Percentiles rank a stretch among this genome's conserved stretches.
phyloP scores from a whole-genome alignment of 1,140 invertebrate genomes.

The Magallana gigas region DNA sequence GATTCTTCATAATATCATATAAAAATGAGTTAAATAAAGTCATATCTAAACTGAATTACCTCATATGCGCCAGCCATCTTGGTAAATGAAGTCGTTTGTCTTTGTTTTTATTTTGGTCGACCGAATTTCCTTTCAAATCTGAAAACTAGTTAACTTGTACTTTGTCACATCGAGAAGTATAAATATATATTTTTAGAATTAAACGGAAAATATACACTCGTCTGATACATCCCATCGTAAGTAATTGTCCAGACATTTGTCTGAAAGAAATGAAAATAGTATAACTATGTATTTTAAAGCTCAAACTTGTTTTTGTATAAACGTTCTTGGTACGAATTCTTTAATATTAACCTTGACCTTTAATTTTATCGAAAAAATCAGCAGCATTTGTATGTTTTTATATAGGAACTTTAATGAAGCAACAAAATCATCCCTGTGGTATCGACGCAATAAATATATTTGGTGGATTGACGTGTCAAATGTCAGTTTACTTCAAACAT shows the following conservation, averaged over 20 bases:
- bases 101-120: not conserved
- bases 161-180: not conserved
- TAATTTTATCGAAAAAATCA: not conserved
- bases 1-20: too few relatives aligned
- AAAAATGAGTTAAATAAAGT: too few relatives aligned
- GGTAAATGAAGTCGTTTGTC: not conserved
- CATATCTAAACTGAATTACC: not conserved
- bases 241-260: too few relatives aligned
- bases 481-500: not conserved
- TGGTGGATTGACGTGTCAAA: slow-evolving; percentile 4
- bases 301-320: too few relatives aligned
- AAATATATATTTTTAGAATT: too few relatives aligned
- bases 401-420: not conserved
- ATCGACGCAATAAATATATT: too few relatives aligned
- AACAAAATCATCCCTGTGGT: not conserved
- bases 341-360: not conserved
- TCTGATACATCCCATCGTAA: too few relatives aligned
- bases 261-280: too few relatives aligned
- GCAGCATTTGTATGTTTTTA: not conserved
- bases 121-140: not conserved
- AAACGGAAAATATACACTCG: too few relatives aligned
- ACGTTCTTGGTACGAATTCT: too few relatives aligned
- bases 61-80: slow-evolving; percentile 45
- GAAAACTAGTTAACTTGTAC: not conserved
- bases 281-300: too few relatives aligned